These are phyloP conservation scores for Caenorhabditis sp. DNA, from an alignment of 2,888 invertebrate species.

Conservation along the genomic window DNA sequence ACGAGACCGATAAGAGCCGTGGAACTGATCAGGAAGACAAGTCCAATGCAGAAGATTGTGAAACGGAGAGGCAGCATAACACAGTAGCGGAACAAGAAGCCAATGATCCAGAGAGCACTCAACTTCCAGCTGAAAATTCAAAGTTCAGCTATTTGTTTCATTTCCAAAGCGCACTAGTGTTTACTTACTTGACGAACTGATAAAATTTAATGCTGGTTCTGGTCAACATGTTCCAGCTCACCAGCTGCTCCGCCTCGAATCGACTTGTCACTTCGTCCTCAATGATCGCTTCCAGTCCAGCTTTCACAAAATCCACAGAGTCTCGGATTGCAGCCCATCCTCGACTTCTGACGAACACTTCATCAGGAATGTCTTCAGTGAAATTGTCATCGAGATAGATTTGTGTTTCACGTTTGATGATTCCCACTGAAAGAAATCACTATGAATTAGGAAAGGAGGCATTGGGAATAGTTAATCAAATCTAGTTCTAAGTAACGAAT, in stretches of 20 bases:
- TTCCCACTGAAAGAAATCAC: slow-evolving; percentile 67
- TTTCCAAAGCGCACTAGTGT: neutral
- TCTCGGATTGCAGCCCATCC: slow-evolving; percentile 81
- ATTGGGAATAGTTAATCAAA: slow-evolving; percentile 39
- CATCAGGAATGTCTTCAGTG: slow-evolving; percentile 65
- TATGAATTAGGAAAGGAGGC: slow-evolving; percentile 10
- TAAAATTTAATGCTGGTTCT: slow-evolving; percentile 85
- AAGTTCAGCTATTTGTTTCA: neutral
- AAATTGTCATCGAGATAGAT: slow-evolving; percentile 76
- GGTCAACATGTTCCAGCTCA: slow-evolving; percentile 96
- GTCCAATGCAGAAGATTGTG: slow-evolving; percentile 82
- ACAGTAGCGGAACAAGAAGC: slow-evolving; percentile 93
- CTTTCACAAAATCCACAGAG: slow-evolving; percentile 79
- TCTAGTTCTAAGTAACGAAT: neutral
- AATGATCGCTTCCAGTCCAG: slow-evolving; percentile 96
- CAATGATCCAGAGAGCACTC: slow-evolving; percentile 94
- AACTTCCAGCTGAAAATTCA: slow-evolving; percentile 86
- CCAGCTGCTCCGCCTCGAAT: slow-evolving; percentile 92
- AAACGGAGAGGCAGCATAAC: slow-evolving; percentile 90
- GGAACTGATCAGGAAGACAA: slow-evolving; percentile 87
- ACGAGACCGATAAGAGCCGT: slow-evolving; percentile 88
- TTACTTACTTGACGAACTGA: slow-evolving; percentile 79
- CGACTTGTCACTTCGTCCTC: slow-evolving; percentile 98
- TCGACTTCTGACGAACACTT: slow-evolving; percentile 77
- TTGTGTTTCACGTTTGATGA: slow-evolving; percentile 75